These are phyloP conservation scores for Rafetus swinhoei DNA, from an alignment of 2,113 vertebrate species.

Conservation along the genomic window DNA sequence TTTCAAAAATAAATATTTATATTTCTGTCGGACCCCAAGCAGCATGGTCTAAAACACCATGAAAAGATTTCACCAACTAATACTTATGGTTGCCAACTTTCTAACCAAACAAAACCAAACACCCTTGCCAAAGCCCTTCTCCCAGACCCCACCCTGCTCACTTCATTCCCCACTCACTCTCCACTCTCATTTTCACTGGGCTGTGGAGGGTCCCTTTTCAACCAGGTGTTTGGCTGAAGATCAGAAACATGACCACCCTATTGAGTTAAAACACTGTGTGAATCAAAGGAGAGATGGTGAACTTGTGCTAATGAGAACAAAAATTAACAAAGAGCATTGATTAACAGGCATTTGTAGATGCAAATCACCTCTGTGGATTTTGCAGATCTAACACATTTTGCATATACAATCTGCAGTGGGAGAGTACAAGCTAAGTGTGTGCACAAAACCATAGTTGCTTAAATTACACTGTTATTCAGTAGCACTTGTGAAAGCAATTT, in stretches of 20 bases:
- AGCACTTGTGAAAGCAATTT: constrained; percentile 50
- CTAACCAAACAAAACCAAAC: too few species aligned
- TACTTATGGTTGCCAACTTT: background rate
- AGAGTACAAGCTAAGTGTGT: background rate
- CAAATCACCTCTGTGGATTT: background rate
- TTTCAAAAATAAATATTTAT: rapidly evolving
- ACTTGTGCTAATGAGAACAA: constrained; percentile 12
- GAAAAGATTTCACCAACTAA: background rate
- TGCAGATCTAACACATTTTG: constrained; percentile 17
- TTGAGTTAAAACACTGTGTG: constrained; percentile 2
- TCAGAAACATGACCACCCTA: too few species aligned
- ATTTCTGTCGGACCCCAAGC: background rate
- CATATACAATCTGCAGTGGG: constrained; percentile 42
- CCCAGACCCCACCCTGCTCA: too few species aligned
- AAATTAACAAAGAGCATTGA: constrained; percentile 3
- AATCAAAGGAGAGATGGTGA: constrained; percentile 1
- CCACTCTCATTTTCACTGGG: too few species aligned
- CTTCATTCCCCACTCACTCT: too few species aligned
- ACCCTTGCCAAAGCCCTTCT: too few species aligned
- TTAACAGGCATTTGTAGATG: background rate
- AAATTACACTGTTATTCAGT: constrained; percentile 24
- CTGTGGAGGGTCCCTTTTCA: too few species aligned
- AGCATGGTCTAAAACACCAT: background rate
- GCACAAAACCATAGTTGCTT: constrained; percentile 13
- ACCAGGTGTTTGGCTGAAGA: too few species aligned